phyloP scores from a whole-genome alignment of 2,888 invertebrate species.

The Chymomyza fuscimana region DNA sequence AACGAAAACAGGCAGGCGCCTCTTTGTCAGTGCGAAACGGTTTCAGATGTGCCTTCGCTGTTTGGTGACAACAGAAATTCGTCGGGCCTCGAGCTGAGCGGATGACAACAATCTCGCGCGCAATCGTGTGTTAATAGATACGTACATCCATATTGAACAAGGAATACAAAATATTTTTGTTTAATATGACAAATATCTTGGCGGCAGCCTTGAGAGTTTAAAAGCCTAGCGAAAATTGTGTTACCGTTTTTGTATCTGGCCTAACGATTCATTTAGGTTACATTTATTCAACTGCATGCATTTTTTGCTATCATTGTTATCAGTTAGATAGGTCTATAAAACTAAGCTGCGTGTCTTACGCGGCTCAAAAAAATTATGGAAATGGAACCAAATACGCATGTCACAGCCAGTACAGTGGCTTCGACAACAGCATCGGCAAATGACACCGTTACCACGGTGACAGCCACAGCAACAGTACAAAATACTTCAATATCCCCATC shows the following conservation, averaged over 20 bases:
- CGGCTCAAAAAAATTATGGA: background rate
- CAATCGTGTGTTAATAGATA: slow-evolving; percentile 35
- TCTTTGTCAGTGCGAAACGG: slow-evolving; percentile 53
- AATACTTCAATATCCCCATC: slow-evolving; percentile 28
- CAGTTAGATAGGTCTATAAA: slow-evolving; percentile 33
- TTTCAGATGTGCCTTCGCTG: slow-evolving; percentile 63
- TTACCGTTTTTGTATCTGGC: slow-evolving; percentile 21
- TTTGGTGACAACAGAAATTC: slow-evolving; percentile 77
- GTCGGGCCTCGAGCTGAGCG: slow-evolving; percentile 79
- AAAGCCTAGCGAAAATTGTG: slow-evolving; percentile 24
- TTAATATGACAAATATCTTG: background rate
- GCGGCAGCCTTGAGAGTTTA: slow-evolving; percentile 13
- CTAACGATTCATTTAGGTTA: slow-evolving; percentile 24
- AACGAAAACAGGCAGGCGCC: slow-evolving; percentile 43
- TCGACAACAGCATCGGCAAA: slow-evolving; percentile 8
- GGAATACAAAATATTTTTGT: background rate
- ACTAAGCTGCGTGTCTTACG: slow-evolving; percentile 24
- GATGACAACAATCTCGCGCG: slow-evolving; percentile 63
- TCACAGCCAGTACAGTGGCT: slow-evolving; percentile 3
- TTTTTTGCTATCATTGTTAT: slow-evolving; percentile 42
- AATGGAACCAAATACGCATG: slow-evolving; percentile 14
- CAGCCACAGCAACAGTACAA: slow-evolving; percentile 29
- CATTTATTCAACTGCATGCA: slow-evolving; percentile 54
- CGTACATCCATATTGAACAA: background rate
- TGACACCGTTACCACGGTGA: slow-evolving; percentile 32